Evolutionary conservation across 2,797 vertebrate genomes (phyloP).

Genomic region (Chiroxiphia lanceolata): DNA sequence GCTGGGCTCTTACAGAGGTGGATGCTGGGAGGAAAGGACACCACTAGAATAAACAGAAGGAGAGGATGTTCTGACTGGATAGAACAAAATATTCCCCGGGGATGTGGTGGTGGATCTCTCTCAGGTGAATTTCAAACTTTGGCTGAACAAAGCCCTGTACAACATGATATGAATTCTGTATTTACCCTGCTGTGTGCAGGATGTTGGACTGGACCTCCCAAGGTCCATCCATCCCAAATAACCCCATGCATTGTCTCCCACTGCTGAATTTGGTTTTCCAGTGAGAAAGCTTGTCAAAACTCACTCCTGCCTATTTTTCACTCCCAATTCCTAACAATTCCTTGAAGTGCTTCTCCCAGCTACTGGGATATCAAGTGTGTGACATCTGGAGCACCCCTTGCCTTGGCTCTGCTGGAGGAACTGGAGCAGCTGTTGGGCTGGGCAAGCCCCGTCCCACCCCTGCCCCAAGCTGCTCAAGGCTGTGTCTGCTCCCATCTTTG

Average conservation of each 20-base stretch:
- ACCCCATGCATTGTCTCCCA: not conserved
- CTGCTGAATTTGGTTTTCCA: not conserved
- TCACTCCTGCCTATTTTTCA: not conserved
- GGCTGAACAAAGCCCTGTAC: not conserved
- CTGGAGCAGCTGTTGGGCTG: not conserved
- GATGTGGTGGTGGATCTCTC: not conserved
- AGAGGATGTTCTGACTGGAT: not conserved
- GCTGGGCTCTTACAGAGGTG: not conserved
- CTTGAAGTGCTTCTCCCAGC: not conserved
- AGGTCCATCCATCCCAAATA: not conserved
- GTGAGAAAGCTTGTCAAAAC: not conserved
- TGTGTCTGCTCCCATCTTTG: not conserved
- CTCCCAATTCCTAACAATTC: not conserved
- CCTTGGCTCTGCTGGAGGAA: not conserved
- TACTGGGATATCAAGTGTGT: rapidly evolving
- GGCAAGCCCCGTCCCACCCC: not conserved
- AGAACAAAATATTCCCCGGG: not conserved
- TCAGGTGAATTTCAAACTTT: not conserved
- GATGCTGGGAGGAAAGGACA: not conserved
- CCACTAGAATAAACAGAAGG: not conserved
- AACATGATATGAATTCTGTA: not conserved
- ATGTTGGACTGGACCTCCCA: not conserved
- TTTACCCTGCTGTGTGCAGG: not conserved
- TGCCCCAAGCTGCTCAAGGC: not conserved
- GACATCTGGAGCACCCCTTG: not conserved